A percentile compares a stretch with the other conserved stretches of the same genome.
phyloP scores from a whole-genome alignment of 2,797 vertebrate species.

The Craterocephalus amniculus region DNA sequence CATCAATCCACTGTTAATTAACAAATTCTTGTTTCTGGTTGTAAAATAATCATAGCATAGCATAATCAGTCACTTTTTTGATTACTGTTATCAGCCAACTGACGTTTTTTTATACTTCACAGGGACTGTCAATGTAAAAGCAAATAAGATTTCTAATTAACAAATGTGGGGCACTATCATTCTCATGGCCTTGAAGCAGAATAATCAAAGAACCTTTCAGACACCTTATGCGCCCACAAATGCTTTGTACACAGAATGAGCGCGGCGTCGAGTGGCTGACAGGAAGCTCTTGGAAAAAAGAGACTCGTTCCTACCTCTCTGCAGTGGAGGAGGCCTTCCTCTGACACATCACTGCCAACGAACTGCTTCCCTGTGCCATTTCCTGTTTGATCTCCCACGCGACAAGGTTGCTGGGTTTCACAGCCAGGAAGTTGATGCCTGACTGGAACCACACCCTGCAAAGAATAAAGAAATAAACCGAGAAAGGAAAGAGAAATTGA shows the following conservation, averaged over 20 bases:
- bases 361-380: constrained; percentile 83
- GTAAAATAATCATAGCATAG: too few species aligned
- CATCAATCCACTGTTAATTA: neutral
- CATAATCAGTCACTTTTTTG: neutral
- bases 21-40: neutral
- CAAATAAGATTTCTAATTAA: constrained; percentile 6
- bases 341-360: constrained; percentile 88
- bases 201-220: constrained; percentile 29
- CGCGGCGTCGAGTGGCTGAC: constrained; percentile 29
- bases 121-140: constrained; percentile 4
- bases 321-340: constrained; percentile 81
- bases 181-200: constrained; percentile 14
- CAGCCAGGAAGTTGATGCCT: constrained; percentile 87
- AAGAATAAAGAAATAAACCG: constrained; percentile 26
- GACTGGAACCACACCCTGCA: constrained; percentile 91
- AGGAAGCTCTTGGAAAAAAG: constrained; percentile 11
- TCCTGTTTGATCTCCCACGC: constrained; percentile 96
- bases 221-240: constrained; percentile 30
- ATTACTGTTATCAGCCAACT: neutral
- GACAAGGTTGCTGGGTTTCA: constrained; percentile 88
- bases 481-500: constrained; percentile 4
- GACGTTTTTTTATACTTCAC: constrained; percentile 12
- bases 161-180: constrained; percentile 6
- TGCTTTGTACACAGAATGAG: constrained; percentile 12
- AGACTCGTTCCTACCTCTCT: constrained; percentile 82